phyloP scores from a whole-genome alignment of 2,797 vertebrate species.

The Arctocebus calabarensis region DNA sequence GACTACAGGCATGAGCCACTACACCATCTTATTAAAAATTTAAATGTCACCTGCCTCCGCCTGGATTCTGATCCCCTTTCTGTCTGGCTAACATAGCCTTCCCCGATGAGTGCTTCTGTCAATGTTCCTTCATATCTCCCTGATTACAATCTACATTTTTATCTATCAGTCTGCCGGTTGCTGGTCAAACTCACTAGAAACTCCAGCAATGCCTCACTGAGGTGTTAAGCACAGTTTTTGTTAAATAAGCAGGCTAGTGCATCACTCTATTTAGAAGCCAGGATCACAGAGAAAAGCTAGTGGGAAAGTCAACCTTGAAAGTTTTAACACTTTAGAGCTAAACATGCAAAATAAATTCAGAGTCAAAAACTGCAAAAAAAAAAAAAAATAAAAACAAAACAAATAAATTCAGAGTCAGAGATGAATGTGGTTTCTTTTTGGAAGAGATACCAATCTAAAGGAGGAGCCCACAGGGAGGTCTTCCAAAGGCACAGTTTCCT shows the following conservation, averaged over 20 bases:
- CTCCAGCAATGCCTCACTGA: not conserved
- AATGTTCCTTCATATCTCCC: not conserved
- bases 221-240: not conserved
- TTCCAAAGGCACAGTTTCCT: not conserved
- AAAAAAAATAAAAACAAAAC: too few species aligned
- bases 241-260: not conserved
- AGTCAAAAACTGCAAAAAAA: not conserved
- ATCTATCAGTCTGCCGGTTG: not conserved
- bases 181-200: not conserved
- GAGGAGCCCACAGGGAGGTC: not conserved
- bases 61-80: too few species aligned
- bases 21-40: not conserved
- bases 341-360: not conserved
- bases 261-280: not conserved
- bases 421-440: conserved; percentile 1
- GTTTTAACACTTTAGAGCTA: not conserved
- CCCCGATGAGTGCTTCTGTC: not conserved
- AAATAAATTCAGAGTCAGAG: not conserved
- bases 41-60: not conserved
- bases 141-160: not conserved
- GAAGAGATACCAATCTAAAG: not conserved
- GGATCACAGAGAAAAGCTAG: not conserved
- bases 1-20: too few species aligned
- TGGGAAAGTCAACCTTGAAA: not conserved
- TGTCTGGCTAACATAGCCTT: not conserved